Percentiles rank a stretch among this genome's conserved stretches.
These are phyloP conservation scores for Coecobrya sp. DNA, from an alignment of 2,888 invertebrate species.

Conservation along the genomic window DNA sequence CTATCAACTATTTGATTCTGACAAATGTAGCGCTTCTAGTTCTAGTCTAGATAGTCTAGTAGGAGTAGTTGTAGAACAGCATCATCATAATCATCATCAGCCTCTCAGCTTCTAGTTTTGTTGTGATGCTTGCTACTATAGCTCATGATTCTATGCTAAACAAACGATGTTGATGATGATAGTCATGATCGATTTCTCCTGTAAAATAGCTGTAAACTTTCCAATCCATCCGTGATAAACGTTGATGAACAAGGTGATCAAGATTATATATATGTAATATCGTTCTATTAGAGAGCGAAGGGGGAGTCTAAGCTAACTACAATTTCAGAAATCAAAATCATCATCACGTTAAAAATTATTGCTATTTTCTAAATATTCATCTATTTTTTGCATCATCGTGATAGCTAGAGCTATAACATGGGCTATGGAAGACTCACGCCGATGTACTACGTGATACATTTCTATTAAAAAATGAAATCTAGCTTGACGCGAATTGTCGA, in stretches of 20 bases:
- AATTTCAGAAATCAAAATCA: slow-evolving; percentile 35
- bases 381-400: neutral
- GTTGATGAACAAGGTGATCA: slow-evolving; percentile 78
- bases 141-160: slow-evolving; percentile 13
- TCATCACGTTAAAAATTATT: slow-evolving; percentile 30
- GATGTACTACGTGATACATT: slow-evolving; percentile 25
- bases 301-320: slow-evolving; percentile 11
- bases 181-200: slow-evolving; percentile 84
- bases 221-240: slow-evolving; percentile 83
- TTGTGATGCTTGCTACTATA: slow-evolving; percentile 6
- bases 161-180: slow-evolving; percentile 31
- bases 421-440: neutral
- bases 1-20: slow-evolving; percentile 21
- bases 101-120: slow-evolving; percentile 46
- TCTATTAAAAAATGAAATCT: slow-evolving; percentile 18
- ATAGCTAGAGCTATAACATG: neutral
- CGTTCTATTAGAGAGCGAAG: slow-evolving; percentile 45
- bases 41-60: slow-evolving; percentile 24
- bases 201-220: slow-evolving; percentile 82
- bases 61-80: neutral
- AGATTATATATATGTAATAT: slow-evolving; percentile 42
- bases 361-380: slow-evolving; percentile 53
- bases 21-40: neutral
- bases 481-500: neutral
- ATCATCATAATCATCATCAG: slow-evolving; percentile 8